Percentiles rank a stretch among this genome's conserved stretches.
phyloP scores from a whole-genome alignment of 2,888 invertebrate genomes.

The Monoplex corrugatus region DNA sequence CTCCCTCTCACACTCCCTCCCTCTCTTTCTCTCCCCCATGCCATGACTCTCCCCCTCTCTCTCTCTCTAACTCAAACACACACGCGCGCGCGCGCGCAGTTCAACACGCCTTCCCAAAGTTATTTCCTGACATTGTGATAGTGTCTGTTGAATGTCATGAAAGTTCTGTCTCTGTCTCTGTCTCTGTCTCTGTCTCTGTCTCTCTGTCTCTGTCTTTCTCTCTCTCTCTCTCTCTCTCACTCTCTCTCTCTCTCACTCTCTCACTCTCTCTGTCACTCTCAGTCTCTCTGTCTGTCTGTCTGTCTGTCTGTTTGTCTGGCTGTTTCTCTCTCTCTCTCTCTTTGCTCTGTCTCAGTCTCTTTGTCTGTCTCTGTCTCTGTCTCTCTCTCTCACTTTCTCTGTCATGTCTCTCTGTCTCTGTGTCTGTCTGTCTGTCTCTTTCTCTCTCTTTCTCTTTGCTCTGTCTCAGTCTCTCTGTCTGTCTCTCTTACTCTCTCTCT shows the following conservation, averaged over 20 bases:
- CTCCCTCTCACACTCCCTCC: no score
- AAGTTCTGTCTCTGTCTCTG: no score
- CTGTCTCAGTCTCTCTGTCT: neutral
- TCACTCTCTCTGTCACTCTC: constrained; percentile 29
- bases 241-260: neutral
- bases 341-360: neutral
- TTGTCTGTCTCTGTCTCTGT: neutral
- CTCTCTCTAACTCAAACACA: no score
- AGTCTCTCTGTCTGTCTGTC: neutral
- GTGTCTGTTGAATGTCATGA: no score
- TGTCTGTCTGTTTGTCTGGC: no score
- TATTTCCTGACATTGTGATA: no score
- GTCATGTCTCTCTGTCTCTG: neutral
- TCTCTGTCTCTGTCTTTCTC: no score
- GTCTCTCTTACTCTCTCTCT: neutral
- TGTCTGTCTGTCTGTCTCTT: neutral
- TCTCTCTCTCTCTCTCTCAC: neutral
- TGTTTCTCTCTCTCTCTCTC: constrained; percentile 29
- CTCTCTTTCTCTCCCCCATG: no score
- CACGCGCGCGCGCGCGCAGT: no score
- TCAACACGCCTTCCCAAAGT: no score
- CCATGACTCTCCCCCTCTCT: no score
- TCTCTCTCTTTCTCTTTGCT: neutral
- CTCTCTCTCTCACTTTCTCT: neutral
- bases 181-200: no score